A percentile compares a stretch with the other conserved stretches of the same genome.
Evolutionary conservation across 2,113 vertebrate genomes (phyloP).

Genomic region (Eptesicus fuscus): DNA sequence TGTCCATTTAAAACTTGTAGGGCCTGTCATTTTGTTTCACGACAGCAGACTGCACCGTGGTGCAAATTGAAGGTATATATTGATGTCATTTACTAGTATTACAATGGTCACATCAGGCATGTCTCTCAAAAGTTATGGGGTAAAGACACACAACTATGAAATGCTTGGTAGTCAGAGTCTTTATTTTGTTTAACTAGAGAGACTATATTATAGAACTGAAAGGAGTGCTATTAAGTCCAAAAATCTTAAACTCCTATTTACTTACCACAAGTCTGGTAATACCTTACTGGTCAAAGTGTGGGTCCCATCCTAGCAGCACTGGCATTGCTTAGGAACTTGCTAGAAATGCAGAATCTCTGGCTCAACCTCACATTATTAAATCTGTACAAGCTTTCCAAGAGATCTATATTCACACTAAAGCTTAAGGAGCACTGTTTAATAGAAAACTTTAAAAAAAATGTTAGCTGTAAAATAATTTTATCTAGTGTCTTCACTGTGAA

Average conservation of each 20-base stretch:
- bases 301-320: neutral
- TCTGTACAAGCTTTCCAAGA: neutral
- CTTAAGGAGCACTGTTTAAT: neutral
- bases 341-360: neutral
- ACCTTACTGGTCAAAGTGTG: neutral
- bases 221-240: neutral
- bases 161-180: neutral
- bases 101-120: neutral
- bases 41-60: neutral
- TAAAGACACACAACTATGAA: neutral
- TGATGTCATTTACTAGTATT: neutral
- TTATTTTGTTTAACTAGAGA: neutral
- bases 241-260: neutral
- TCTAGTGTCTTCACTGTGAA: slow-evolving; percentile 5
- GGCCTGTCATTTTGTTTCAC: neutral
- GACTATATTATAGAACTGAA: neutral
- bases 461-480: slow-evolving; percentile 19
- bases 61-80: neutral
- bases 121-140: neutral
- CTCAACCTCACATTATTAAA: neutral
- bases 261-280: neutral
- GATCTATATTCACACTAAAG: neutral
- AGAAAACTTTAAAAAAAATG: neutral
- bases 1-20: neutral
- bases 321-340: neutral